Evolutionary conservation across 1,140 invertebrate genomes (phyloP).

Genomic region (Neotoxoptera formosana): DNA sequence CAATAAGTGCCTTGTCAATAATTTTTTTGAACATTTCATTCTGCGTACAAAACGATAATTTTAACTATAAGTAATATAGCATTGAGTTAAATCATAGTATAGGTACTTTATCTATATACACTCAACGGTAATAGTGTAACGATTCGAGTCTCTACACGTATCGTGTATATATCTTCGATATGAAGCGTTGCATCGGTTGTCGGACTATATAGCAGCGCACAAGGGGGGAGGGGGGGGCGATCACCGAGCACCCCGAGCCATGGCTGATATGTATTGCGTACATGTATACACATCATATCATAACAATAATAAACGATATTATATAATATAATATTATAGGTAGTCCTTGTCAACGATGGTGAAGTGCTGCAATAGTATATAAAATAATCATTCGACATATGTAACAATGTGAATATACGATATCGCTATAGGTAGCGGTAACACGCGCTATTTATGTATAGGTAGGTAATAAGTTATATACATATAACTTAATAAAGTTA

Average conservation of each 20-base stretch:
- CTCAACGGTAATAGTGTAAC: too few relatives aligned
- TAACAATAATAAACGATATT: neutral
- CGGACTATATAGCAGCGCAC: neutral
- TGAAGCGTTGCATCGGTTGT: neutral
- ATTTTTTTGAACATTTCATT: too few relatives aligned
- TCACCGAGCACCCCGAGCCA: neutral
- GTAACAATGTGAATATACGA: neutral
- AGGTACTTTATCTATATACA: too few relatives aligned
- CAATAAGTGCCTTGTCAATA: too few relatives aligned
- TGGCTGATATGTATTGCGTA: neutral
- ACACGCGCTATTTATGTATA: too few relatives aligned
- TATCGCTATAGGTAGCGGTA: neutral
- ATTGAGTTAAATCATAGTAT: too few relatives aligned
- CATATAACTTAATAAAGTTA: neutral
- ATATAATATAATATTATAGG: too few relatives aligned
- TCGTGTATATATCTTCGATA: too few relatives aligned
- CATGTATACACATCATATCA: neutral
- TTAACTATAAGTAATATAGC: too few relatives aligned
- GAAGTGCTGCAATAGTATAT: neutral
- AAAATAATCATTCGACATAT: neutral
- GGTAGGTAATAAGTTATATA: neutral
- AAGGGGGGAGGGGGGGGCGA: fast-evolving
- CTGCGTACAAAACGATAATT: too few relatives aligned
- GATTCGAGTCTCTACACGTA: neutral
- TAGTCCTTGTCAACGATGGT: too few relatives aligned